A percentile compares a stretch with the other conserved stretches of the same genome.
These are phyloP conservation scores for Platysternon megacephalum DNA, from an alignment of 2,113 vertebrate genomes.

Conservation along the genomic window DNA sequence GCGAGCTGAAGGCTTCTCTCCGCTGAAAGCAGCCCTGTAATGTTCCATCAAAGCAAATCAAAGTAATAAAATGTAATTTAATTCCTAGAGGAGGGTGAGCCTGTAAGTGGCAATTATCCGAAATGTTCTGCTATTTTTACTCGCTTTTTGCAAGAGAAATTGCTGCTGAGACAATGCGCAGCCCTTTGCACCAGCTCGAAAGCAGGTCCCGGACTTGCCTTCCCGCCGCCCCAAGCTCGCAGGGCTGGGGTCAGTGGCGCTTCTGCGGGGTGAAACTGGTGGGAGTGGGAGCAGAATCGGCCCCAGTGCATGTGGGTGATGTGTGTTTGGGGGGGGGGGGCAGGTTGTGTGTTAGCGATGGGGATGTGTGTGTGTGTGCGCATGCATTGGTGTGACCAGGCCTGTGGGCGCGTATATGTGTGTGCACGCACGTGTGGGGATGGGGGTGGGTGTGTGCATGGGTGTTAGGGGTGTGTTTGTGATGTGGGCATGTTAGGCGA, in stretches of 20 bases:
- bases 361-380: background rate
- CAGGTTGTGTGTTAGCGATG: too few relatives aligned
- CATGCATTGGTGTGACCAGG: background rate
- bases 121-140: constrained; percentile 82
- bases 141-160: constrained; percentile 54
- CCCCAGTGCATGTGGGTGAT: background rate
- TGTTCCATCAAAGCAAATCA: constrained; percentile 64
- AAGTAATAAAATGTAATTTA: constrained; percentile 80
- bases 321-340: background rate
- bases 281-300: background rate
- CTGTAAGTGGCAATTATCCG: constrained; percentile 70
- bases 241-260: background rate
- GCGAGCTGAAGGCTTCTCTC: background rate
- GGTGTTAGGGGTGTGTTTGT: background rate
- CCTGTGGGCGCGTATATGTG: background rate
- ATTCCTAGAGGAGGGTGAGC: constrained; percentile 74
- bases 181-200: constrained; percentile 28
- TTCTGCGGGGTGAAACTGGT: background rate
- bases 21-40: background rate
- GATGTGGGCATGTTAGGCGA: background rate
- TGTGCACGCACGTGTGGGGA: background rate
- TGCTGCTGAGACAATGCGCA: constrained; percentile 43
- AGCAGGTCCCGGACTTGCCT: background rate
- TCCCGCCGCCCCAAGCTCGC: background rate
- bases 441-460: background rate